Base-by-base conservation (phyloP, 2,888 invertebrate genomes). In the Drosophila melanosoma region DNA sequence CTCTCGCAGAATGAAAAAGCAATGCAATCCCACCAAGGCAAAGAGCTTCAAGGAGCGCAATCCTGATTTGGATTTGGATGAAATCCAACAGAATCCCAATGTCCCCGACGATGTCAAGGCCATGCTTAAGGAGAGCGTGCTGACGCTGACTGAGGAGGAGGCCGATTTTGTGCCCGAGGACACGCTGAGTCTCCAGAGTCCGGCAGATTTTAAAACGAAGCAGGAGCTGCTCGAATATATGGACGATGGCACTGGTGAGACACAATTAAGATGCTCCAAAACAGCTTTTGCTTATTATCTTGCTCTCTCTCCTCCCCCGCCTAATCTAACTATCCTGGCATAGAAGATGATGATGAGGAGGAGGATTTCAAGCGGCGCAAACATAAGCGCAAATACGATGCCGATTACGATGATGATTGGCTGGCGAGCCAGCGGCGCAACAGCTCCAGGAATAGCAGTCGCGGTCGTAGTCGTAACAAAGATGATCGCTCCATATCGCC, bases 321-420 rank as follows among this genome's bases (percentile, higher is more conserved):
- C 5, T 1, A 29, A 29, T 23, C 20, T 52, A 29, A 29, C n/a
- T 42, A 40, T 59, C 35, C 59, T 45, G 45, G 45, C 23, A 23
- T 20, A 89, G 82, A 84, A 60, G 93, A 92, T 51, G 92, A 90
- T 64, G 92, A 92, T 65, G 93, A 93, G 57, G 93, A 92, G 74
- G 92, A 93, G 69, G 92, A 92, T 53, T 91, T 92, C 51, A 91
- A 91, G 74, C 91, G 91, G 57, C 91, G 92, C 54, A 90, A 88
- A 68, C 90, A 91, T 64, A 92, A 92, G 87, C 91, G 93, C 65
- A 92, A 90, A 80, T 91, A 90, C 56, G 92, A 93, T 74, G 91
- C 93, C 56, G 93, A 93, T 73, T 93, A 93, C 74, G 93, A 93
- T 82, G 93, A 93, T 74, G 93, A 93, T 83, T 93, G 93, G 93